phyloP scores from a whole-genome alignment of 2,888 invertebrate genomes.

The Plebejus argus region DNA sequence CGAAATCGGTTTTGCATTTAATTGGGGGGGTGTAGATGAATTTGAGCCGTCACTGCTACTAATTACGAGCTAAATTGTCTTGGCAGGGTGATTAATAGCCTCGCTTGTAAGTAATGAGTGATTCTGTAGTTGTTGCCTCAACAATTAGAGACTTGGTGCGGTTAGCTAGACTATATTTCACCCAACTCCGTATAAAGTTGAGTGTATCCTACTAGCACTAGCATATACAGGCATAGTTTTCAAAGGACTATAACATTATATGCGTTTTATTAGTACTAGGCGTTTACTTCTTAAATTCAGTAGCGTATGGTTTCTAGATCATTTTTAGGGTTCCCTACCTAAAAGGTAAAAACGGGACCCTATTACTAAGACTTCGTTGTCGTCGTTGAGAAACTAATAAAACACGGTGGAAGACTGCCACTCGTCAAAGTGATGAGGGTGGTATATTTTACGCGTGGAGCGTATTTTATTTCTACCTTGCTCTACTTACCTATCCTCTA shows the following conservation, averaged over 20 bases:
- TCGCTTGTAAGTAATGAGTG: slow-evolving; percentile 40
- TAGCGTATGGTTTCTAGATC: too few relatives aligned
- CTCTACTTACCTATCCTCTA: not conserved
- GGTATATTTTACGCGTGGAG: too few relatives aligned
- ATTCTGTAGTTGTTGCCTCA: slow-evolving; percentile 39
- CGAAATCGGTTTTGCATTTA: slow-evolving; percentile 24
- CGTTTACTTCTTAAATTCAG: too few relatives aligned
- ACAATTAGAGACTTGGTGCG: slow-evolving; percentile 37
- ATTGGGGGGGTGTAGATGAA: slow-evolving; percentile 30
- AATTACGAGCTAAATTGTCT: slow-evolving; percentile 38
- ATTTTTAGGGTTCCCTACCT: too few relatives aligned
- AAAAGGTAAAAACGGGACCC: too few relatives aligned
- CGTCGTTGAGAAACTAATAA: too few relatives aligned
- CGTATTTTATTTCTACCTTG: too few relatives aligned
- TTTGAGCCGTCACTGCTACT: slow-evolving; percentile 32
- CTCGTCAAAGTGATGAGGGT: too few relatives aligned
- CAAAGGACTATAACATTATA: too few relatives aligned
- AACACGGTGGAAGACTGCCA: too few relatives aligned
- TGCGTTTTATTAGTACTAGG: too few relatives aligned
- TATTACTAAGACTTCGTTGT: too few relatives aligned
- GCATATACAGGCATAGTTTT: not conserved
- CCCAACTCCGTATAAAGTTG: slow-evolving; percentile 31
- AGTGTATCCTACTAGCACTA: not conserved
- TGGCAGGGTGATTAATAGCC: slow-evolving; percentile 38
- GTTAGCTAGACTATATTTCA: slow-evolving; percentile 40